Evolutionary conservation across 2,113 vertebrate genomes (phyloP), one percentile per base, ranked within the genome.

Genomic region (Dipodomys spectabilis): DNA sequence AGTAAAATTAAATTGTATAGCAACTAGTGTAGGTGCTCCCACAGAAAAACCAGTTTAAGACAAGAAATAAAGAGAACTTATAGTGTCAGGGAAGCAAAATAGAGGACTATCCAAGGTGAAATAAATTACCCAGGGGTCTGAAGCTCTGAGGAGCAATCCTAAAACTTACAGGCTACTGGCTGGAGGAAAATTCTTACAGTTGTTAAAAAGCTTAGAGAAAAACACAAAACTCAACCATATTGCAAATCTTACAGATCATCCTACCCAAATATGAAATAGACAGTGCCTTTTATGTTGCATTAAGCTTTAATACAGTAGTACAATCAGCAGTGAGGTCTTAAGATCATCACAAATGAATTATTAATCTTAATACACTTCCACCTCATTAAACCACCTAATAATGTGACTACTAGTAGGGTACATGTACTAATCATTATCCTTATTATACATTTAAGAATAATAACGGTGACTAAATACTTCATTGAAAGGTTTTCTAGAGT

Each of bases 341-440:
- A 95, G 97, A 94, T 85, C 83, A 95, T 90, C 93, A 97, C 87
- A 80, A 0, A 30, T 83, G 93, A 97, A 95, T 93, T 97, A 91
- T 94, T 97, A 94, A 97, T 97, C 94, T 97, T 91, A 96, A 91
- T 86, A 93, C 73, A 94, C 96, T 97, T 97, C 94, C 74, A 90
- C 78, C 85, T 98, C 95, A 94, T 96, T 97, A 97, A 96, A 79
- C 91, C 86, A 93, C 89, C 90, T 95, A 97, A 96, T 92, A 97
- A 95, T 16, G 32, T 57, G 44, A 95, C 81, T 95, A 90, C 27
- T 19, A 83, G 73, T 73, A 94, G 60, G 62, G 64, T 88, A 97
- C 94, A 96, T 81, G 75, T 95, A 91, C 86, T 96, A 96, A 93
- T 95, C 95, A 96, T 79, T 96, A 83, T 92, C 82, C 91, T 96